Evolutionary conservation across 1,140 invertebrate genomes (phyloP).

Genomic region (Matsumurasca onukii): DNA sequence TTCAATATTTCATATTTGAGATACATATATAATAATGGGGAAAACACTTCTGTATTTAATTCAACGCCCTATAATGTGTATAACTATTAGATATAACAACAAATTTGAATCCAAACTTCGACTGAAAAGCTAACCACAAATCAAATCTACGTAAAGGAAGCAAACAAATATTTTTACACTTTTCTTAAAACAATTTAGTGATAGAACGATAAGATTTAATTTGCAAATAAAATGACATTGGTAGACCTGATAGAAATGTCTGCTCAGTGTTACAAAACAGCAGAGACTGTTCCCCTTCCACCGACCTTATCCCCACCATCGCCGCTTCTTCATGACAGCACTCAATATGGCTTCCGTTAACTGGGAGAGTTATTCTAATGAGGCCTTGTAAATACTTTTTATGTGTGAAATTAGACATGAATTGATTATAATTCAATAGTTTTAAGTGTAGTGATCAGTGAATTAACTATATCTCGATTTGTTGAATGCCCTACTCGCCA

Average conservation of each 20-base stretch:
- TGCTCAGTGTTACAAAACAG: constrained; percentile 21
- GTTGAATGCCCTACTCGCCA: too few species aligned
- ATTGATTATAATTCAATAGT: neutral
- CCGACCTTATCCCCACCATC: constrained; percentile 13
- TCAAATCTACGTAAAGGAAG: too few species aligned
- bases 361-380: constrained; percentile 14
- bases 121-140: too few species aligned
- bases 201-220: neutral
- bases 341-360: constrained; percentile 32
- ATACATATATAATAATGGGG: too few species aligned
- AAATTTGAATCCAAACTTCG: too few species aligned
- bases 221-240: neutral
- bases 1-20: too few species aligned
- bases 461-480: too few species aligned
- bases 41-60: too few species aligned
- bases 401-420: neutral
- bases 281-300: constrained; percentile 9
- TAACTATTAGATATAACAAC: too few species aligned
- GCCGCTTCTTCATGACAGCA: constrained; percentile 32
- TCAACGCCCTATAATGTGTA: too few species aligned
- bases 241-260: constrained; percentile 12
- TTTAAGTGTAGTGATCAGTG: neutral
- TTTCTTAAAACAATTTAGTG: too few species aligned
- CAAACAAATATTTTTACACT: too few species aligned
- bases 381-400: neutral